Percentiles rank a stretch among this genome's conserved stretches.
These are phyloP conservation scores for Drosophila colorata DNA, from an alignment of 2,888 invertebrate species.

Conservation along the genomic window DNA sequence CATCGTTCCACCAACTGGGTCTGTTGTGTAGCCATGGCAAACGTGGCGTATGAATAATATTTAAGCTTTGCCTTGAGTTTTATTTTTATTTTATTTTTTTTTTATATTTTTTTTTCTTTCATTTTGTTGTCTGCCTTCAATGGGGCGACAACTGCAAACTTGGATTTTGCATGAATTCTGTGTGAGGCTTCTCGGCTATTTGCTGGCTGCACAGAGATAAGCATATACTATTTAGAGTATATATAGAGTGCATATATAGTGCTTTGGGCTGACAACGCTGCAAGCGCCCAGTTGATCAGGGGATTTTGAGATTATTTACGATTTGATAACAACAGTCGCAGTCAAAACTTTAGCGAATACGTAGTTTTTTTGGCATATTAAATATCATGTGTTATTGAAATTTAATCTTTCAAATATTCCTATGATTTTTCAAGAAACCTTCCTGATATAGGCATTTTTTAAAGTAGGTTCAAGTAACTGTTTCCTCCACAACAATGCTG, in stretches of 20 bases:
- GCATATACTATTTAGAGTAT: background rate
- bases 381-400: no score
- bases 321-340: no score
- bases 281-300: background rate
- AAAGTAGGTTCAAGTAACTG: background rate
- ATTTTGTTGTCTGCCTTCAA: conserved; percentile 21
- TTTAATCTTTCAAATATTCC: no score
- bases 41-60: conserved; percentile 76
- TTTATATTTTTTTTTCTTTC: conserved; percentile 6
- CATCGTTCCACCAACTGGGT: conserved; percentile 3
- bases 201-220: background rate
- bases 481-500: conserved; percentile 14
- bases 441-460: no score
- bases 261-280: no score
- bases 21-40: conserved; percentile 40
- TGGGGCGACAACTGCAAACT: conserved; percentile 37
- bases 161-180: conserved; percentile 17
- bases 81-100: conserved; percentile 3
- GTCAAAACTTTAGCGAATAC: no score
- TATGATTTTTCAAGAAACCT: no score
- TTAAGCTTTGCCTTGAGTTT: conserved; percentile 45
- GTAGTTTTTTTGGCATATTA: no score
- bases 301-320: conserved; percentile 1
- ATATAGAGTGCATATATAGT: background rate
- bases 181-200: conserved; percentile 7